These are phyloP conservation scores for Melipona beecheii DNA, from an alignment of 2,888 invertebrate genomes.

Conservation along the genomic window DNA sequence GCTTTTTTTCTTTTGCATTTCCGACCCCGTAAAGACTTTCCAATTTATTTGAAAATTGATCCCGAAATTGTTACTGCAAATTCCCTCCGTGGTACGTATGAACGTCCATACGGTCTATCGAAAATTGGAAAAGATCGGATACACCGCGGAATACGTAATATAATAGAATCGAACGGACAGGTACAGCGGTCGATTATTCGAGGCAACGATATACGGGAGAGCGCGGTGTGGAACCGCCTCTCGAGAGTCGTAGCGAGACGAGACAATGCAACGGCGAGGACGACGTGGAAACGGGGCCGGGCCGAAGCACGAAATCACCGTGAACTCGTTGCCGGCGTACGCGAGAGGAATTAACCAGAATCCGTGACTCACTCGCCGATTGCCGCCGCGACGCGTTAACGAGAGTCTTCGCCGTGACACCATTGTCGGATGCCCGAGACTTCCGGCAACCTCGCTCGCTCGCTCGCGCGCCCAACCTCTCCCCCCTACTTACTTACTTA, in stretches of 20 bases:
- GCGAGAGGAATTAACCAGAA: constrained; percentile 53
- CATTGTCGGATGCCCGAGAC: constrained; percentile 49
- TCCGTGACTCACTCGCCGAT: constrained; percentile 60
- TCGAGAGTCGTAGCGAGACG: constrained; percentile 2
- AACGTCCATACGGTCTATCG: too few relatives aligned
- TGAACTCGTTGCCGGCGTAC: constrained; percentile 48
- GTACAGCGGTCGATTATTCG: background rate
- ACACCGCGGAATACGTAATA: too few relatives aligned
- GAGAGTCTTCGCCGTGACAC: constrained; percentile 52
- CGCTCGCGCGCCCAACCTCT: too few relatives aligned
- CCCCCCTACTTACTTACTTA: background rate
- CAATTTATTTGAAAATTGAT: background rate
- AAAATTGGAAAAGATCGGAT: too few relatives aligned
- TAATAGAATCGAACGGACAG: too few relatives aligned
- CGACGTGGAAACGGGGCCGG: constrained; percentile 5
- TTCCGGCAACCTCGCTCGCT: constrained; percentile 44
- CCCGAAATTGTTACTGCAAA: too few relatives aligned
- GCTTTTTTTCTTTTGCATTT: background rate
- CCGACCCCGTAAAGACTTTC: too few relatives aligned
- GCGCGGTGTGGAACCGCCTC: background rate
- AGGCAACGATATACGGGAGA: background rate
- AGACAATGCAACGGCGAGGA: constrained; percentile 38
- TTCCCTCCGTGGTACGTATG: too few relatives aligned
- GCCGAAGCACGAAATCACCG: constrained; percentile 20
- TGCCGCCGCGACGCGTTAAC: constrained; percentile 34